phyloP scores from a whole-genome alignment of 2,797 vertebrate genomes.

The Sebastes oblongus region DNA sequence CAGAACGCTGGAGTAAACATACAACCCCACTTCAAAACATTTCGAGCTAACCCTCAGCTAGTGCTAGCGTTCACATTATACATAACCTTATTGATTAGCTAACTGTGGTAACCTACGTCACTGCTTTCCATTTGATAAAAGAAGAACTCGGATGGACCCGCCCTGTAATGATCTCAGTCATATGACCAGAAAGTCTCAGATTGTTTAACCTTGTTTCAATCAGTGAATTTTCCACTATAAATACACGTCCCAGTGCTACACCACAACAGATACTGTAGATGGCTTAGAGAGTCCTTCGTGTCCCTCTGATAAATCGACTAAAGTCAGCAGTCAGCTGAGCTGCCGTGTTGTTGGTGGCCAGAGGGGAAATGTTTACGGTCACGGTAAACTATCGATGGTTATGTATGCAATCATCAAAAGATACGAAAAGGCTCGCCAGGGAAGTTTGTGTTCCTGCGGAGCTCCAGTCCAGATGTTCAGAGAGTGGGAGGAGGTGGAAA shows the following conservation, averaged over 20 bases:
- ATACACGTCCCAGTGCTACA: background rate
- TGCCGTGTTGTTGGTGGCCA: slow-evolving; percentile 35
- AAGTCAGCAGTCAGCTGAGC: slow-evolving; percentile 33
- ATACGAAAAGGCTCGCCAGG: slow-evolving; percentile 38
- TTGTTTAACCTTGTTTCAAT: background rate
- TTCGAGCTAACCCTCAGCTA: too few species aligned
- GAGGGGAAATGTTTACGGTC: slow-evolving; percentile 65
- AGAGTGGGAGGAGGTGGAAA: slow-evolving; percentile 73
- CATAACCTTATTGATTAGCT: too few species aligned
- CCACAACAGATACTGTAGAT: background rate
- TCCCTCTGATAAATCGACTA: slow-evolving; percentile 18
- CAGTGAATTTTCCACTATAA: background rate
- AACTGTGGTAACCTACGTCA: too few species aligned
- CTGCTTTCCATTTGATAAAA: too few species aligned
- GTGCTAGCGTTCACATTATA: too few species aligned
- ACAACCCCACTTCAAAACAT: too few species aligned
- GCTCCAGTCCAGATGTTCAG: slow-evolving; percentile 77
- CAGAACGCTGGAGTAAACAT: too few species aligned
- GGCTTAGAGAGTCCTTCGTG: background rate
- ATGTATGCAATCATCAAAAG: slow-evolving; percentile 65
- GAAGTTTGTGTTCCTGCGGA: slow-evolving; percentile 69
- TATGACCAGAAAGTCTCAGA: background rate
- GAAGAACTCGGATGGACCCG: too few species aligned
- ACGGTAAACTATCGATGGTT: slow-evolving; percentile 59
- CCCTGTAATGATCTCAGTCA: background rate